Evolutionary conservation across 2,797 vertebrate species (phyloP).

Genomic region (Cynopterus sphinx): DNA sequence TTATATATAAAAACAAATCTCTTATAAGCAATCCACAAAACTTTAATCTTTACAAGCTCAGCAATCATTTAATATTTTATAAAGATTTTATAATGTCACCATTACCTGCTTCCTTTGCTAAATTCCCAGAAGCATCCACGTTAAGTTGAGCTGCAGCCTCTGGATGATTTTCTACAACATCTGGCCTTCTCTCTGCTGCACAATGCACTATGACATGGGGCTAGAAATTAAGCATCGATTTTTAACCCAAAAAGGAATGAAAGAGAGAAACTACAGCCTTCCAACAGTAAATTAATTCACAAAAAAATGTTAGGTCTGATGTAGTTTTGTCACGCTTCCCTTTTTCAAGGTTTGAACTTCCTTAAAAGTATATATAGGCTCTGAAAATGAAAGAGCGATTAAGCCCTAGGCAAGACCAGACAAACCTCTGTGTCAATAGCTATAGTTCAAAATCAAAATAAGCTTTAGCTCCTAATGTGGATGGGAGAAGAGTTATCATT

Average conservation of each 20-base stretch:
- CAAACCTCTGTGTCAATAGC: background rate
- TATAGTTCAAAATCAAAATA: conserved; percentile 17
- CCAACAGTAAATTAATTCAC: background rate
- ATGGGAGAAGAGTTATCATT: background rate
- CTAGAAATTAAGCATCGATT: conserved; percentile 86
- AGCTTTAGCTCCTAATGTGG: background rate
- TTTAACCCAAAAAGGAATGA: conserved; percentile 70
- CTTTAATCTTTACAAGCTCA: background rate
- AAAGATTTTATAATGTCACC: conserved; percentile 34
- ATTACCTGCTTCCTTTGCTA: conserved; percentile 96
- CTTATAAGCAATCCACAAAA: background rate
- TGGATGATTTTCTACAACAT: conserved; percentile 94
- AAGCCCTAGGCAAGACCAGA: background rate
- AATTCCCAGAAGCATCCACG: conserved; percentile 91
- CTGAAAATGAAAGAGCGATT: conserved; percentile 21
- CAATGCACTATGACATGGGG: conserved; percentile 96
- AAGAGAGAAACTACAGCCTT: conserved; percentile 29
- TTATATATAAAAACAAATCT: background rate
- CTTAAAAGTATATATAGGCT: background rate
- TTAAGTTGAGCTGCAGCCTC: conserved; percentile 94
- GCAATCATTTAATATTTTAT: background rate
- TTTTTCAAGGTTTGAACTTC: background rate
- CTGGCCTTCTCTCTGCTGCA: conserved; percentile 96
- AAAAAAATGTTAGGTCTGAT: background rate
- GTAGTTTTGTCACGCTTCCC: background rate